Conservation (phyloP, 2,888 invertebrate genomes). For the Tachystola acroxantha region DNA sequence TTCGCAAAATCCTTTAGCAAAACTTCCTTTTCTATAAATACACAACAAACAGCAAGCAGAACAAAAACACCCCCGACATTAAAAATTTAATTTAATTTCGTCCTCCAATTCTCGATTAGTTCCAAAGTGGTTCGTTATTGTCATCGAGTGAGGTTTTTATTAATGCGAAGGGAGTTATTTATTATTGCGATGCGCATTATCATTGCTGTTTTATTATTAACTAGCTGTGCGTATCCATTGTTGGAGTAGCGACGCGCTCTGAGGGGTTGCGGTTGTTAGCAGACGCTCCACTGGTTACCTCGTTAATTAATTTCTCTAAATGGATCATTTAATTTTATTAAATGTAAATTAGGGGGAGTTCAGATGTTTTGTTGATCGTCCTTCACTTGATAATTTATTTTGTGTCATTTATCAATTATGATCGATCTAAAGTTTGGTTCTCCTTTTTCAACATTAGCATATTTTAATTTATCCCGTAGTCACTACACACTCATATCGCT, state of each 20-base stretch:
- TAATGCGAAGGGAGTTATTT: conserved; percentile 66
- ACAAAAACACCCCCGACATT: conserved; percentile 35
- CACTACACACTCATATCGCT: background rate
- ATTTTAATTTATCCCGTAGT: conserved; percentile 7
- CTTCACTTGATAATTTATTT: conserved; percentile 39
- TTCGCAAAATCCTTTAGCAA: too few relatives aligned
- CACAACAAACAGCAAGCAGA: conserved; percentile 20
- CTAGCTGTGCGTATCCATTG: conserved; percentile 44
- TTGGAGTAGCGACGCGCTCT: conserved; percentile 20
- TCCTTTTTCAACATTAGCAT: conserved; percentile 10
- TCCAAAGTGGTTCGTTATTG: conserved; percentile 67
- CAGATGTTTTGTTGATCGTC: conserved; percentile 38
- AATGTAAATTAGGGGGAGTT: conserved; percentile 73
- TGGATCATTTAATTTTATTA: conserved; percentile 78
- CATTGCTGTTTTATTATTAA: conserved; percentile 52
- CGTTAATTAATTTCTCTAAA: conserved; percentile 76
- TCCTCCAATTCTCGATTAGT: conserved; percentile 61
- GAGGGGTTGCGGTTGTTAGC: conserved; percentile 47
- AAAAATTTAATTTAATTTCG: conserved; percentile 63
- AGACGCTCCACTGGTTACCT: conserved; percentile 69
- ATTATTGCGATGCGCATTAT: conserved; percentile 53
- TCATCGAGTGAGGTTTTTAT: conserved; percentile 72
- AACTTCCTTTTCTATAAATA: conserved; percentile 17
- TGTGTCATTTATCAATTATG: conserved; percentile 6
- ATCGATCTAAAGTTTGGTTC: background rate